These are phyloP conservation scores for Dolichallabes microphthalmus DNA, from an alignment of 2,113 vertebrate species.

Conservation along the genomic window DNA sequence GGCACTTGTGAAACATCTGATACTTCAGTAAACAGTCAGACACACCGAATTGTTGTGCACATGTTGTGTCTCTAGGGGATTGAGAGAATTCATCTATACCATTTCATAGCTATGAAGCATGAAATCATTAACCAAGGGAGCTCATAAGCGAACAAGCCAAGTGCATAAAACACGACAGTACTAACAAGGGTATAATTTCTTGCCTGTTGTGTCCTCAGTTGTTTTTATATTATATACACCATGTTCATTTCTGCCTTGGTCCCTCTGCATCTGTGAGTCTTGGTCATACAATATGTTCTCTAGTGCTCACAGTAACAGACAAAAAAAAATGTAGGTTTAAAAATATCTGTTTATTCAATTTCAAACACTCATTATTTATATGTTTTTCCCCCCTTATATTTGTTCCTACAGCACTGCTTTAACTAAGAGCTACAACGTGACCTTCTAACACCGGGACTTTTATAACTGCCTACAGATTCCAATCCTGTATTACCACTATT, in stretches of 20 bases:
- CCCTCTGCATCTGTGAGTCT: not conserved
- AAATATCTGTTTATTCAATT: not conserved
- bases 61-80: not conserved
- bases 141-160: not conserved
- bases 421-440: slow-evolving; percentile 46
- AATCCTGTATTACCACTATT: not conserved
- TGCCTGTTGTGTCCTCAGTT: not conserved
- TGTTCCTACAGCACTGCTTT: slow-evolving; percentile 19
- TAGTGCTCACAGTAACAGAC: not conserved
- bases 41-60: not conserved
- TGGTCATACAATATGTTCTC: not conserved
- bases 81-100: slow-evolving; percentile 8
- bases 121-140: slow-evolving; percentile 7
- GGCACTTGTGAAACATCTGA: slow-evolving; percentile 9
- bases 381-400: slow-evolving; percentile 9
- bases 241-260: not conserved
- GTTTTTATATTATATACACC: not conserved
- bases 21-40: not conserved
- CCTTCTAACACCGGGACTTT: slow-evolving; percentile 45
- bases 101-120: slow-evolving; percentile 3
- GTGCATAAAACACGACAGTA: not conserved
- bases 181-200: not conserved
- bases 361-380: not conserved
- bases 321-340: not conserved
- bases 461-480: slow-evolving; percentile 33